phyloP scores from a whole-genome alignment of 2,113 vertebrate genomes.

The Dicaeum eximium region DNA sequence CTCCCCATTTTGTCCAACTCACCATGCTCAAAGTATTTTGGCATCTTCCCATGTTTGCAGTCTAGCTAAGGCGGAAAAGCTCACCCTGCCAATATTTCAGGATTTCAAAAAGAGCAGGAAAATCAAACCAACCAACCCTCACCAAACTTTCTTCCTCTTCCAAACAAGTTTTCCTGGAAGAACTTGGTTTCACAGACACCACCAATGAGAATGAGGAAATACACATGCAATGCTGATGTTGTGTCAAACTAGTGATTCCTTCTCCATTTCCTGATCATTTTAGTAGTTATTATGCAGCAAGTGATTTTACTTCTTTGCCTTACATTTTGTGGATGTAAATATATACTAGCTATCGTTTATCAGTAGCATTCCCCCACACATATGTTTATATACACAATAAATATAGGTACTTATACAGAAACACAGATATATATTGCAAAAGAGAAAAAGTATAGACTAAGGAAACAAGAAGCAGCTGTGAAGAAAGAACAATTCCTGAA shows the following conservation, averaged over 20 bases:
- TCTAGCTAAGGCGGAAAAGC: background rate
- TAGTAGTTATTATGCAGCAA: background rate
- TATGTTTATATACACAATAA: background rate
- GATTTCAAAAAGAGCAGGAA: background rate
- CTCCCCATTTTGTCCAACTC: background rate
- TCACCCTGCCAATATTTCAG: background rate
- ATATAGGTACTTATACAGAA: background rate
- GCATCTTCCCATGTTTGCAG: background rate
- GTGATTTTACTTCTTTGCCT: background rate
- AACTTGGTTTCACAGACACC: background rate
- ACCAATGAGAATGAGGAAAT: background rate
- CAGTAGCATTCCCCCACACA: background rate
- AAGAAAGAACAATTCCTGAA: background rate
- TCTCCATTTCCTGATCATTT: background rate
- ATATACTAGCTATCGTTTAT: background rate
- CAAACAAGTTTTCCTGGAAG: background rate
- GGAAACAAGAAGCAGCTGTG: background rate
- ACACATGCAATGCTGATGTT: background rate
- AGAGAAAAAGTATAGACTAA: background rate
- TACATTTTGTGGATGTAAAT: background rate
- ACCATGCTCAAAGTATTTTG: background rate
- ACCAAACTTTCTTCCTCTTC: background rate
- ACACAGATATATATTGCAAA: background rate
- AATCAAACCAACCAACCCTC: background rate
- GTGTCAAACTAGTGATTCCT: background rate